Evolutionary conservation across 2,888 invertebrate species (phyloP), one percentile per base, ranked within the genome.

Genomic region (Conus canariensis): DNA sequence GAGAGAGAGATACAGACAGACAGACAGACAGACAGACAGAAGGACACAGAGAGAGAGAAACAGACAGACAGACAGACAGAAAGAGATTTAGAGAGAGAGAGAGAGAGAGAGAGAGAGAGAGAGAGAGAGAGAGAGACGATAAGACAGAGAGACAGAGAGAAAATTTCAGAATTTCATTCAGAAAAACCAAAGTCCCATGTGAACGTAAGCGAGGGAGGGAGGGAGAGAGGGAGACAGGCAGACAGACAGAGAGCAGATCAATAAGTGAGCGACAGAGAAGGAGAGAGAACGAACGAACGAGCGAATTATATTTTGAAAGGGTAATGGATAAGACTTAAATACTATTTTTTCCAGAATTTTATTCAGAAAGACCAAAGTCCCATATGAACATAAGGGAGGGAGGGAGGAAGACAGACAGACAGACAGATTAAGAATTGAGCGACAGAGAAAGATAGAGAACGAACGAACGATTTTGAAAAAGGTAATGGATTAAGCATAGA

Each of bases 21-120:
- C 59, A 56, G 58, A 58, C 59, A 60, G 60, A 25, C 59, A 19
- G 30, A 85, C 45, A 85, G 8, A 85, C 58, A 30, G 85, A 58
- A 85, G 85, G n/a, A n/a, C n/a, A n/a, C n/a, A 64, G 7, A 64
- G 12, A 64, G 6, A 64, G 60, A 85, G 85, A 85, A 4, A 85
- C n/a, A n/a, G n/a, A n/a, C 74, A 74, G 77, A 85, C 60, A 77
- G 30, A 77, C n/a, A 90, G 30, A 67, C n/a, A 59, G 90, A 88
- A 25, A 30, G 85, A 90, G 56, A 77, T 70, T 83, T 45, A 87
- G 56, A 64, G 83, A 77, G 82, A 87, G 14, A 83, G 82, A 83
- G 80, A n/a, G n/a, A n/a, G n/a, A n/a, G n/a, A n/a, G n/a, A n/a
- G n/a, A n/a, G n/a, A n/a, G n/a, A n/a, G n/a, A n/a, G n/a, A n/a